These are phyloP conservation scores for Hypercompe scribonia DNA, from an alignment of 2,888 invertebrate species.

Conservation along the genomic window DNA sequence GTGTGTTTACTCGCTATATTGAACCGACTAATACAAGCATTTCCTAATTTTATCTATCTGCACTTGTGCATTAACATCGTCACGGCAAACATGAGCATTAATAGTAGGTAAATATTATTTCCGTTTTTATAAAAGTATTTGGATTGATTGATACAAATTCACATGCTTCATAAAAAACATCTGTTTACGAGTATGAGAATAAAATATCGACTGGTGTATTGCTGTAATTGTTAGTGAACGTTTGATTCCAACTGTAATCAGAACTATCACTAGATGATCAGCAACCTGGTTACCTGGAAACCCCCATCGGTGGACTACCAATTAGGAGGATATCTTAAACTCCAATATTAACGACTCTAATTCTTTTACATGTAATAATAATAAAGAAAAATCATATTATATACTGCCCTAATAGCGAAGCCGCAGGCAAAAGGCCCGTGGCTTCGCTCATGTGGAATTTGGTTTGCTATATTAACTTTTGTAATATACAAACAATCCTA, in stretches of 20 bases:
- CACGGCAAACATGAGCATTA: not conserved
- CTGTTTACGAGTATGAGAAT: not conserved
- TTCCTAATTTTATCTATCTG: not conserved
- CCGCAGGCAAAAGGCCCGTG: no score
- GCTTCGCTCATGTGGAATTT: no score
- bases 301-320: not conserved
- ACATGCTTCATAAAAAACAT: not conserved
- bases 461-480: no score
- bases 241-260: not conserved
- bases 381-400: not conserved
- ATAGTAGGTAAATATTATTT: not conserved
- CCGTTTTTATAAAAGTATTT: not conserved
- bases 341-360: not conserved
- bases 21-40: not conserved
- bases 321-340: not conserved
- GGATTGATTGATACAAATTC: not conserved
- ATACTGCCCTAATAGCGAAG: no score
- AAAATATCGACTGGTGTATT: not conserved
- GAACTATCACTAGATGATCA: not conserved
- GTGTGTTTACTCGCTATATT: not conserved
- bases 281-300: no score
- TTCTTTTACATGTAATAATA: no score
- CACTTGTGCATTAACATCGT: not conserved
- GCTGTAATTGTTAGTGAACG: not conserved
- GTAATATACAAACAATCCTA: no score